A percentile compares a stretch with the other conserved stretches of the same genome.
Conservation (phyloP, 2,113 vertebrate species). For the Plecotus auritus region DNA sequence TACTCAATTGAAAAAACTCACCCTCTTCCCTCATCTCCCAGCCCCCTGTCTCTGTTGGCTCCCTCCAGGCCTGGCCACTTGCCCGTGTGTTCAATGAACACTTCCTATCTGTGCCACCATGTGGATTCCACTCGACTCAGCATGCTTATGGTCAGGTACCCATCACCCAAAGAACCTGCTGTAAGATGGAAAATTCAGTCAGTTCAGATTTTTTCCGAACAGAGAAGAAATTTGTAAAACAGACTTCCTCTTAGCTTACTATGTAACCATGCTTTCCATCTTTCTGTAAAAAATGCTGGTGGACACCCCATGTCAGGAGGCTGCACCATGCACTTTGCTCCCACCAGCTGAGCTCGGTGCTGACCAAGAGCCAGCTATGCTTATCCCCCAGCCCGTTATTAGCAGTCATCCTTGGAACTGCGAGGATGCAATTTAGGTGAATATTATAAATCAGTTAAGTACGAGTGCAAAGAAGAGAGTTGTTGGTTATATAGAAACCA, state of each 20-base stretch:
- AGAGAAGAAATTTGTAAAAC: background rate
- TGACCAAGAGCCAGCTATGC: background rate
- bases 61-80: background rate
- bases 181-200: background rate
- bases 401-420: background rate
- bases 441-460: background rate
- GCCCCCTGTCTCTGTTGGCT: background rate
- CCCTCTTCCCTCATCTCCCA: background rate
- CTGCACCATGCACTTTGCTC: background rate
- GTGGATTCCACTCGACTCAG: no score
- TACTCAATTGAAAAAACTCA: background rate
- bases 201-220: background rate
- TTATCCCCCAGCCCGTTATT: background rate
- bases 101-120: fast-evolving
- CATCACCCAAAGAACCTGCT: background rate
- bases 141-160: background rate
- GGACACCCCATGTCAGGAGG: fast-evolving
- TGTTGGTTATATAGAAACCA: background rate
- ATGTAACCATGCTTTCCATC: background rate
- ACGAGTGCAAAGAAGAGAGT: background rate
- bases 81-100: fast-evolving
- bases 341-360: background rate
- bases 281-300: background rate
- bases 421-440: background rate
- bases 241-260: background rate